Evolutionary conservation across 2,888 invertebrate species (phyloP).

Genomic region (Drosophila quasianomalipes): DNA sequence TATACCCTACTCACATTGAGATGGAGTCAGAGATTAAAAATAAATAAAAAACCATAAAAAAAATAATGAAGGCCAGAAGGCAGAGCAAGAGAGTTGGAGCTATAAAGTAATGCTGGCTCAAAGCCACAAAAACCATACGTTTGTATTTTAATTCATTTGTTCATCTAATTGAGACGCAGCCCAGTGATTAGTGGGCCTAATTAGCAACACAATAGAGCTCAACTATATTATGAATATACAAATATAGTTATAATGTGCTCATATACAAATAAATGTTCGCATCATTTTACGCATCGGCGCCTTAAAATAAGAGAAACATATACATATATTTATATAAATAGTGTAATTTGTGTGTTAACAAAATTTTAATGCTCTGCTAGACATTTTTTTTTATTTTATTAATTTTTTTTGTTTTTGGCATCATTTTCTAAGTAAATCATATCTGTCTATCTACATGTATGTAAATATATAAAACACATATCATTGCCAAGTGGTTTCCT

Average conservation of each 20-base stretch:
- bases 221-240: constrained; percentile 15
- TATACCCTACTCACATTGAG: constrained; percentile 1
- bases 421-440: constrained; percentile 27
- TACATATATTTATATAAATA: background rate
- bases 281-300: constrained; percentile 57
- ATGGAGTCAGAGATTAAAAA: constrained; percentile 30
- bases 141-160: background rate
- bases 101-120: too few species aligned
- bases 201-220: constrained; percentile 57
- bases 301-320: constrained; percentile 7
- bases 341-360: constrained; percentile 5
- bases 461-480: background rate
- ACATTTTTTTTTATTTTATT: constrained; percentile 19
- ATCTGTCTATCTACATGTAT: constrained; percentile 12
- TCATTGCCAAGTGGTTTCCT: constrained; percentile 12
- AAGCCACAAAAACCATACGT: background rate
- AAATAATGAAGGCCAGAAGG: constrained; percentile 7
- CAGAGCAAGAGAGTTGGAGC: background rate
- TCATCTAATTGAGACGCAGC: background rate
- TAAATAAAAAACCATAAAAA: constrained; percentile 1
- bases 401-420: constrained; percentile 30
- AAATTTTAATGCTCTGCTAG: background rate
- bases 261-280: constrained; percentile 29
- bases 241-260: constrained; percentile 15
- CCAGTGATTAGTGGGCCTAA: constrained; percentile 24